Evolutionary conservation across 2,797 vertebrate species (phyloP), one percentile per base, ranked within the genome.

Genomic region (Salmo trutta): DNA sequence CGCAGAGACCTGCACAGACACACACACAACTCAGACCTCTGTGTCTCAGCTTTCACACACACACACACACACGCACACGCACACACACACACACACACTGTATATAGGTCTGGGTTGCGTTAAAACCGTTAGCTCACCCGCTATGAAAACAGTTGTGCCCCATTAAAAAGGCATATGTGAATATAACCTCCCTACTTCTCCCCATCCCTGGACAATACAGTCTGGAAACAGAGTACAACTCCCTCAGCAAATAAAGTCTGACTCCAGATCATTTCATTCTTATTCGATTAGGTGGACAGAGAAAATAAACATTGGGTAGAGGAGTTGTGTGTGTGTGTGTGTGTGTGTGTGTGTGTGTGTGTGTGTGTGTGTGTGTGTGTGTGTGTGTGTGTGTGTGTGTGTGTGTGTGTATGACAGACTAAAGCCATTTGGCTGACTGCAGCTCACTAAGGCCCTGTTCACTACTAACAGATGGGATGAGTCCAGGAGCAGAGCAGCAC

Each of bases 131-230:
- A 88, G 84, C 87, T 93, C 90, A 88, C 83, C 84, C 78, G 79
- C 86, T 89, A 89, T 84, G 85, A 91, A 92, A 94, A 94, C 91
- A 92, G 92, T 90, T 92, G 84, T 85, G 87, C 85, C 81, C 89
- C 88, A 92, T 93, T 93, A 93, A 91, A 86, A 83, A 78, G 85
- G 81, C 84, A 88, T 78, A 84, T 87, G 84, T 80, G 81, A 88
- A 79, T 75, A 83, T 79, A 27, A 27, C 16, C 33, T 19, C 54
- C 54, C 70, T 69, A 24, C 62, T 51, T 68, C 73, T 73, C 27
- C 12, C 12, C 80, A 76, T 80, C 87, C 85, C 70, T 62, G 21
- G 75, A 73, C 74, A 86, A 89, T 85, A 86, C 82, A 82, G 85
- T 67, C 86, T 86, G 88, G 88, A 92, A 92, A 91, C 86, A 81